Percentiles rank a stretch among this genome's conserved stretches.
phyloP scores from a whole-genome alignment of 2,888 invertebrate species.

The Xestobium rufovillosum region DNA sequence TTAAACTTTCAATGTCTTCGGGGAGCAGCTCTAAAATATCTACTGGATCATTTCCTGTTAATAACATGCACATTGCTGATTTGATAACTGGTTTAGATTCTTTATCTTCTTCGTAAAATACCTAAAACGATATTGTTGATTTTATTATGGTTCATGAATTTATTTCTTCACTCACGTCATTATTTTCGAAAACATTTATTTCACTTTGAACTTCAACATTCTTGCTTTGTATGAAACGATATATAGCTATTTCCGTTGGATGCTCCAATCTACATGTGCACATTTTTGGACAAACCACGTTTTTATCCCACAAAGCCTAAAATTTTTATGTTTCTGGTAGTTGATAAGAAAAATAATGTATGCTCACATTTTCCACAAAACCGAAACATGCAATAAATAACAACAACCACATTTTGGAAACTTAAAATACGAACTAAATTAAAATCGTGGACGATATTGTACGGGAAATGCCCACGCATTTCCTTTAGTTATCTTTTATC shows the following conservation, averaged over 20 bases:
- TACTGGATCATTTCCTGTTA: constrained; percentile 41
- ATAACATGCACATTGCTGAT: constrained; percentile 49
- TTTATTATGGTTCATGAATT: constrained; percentile 5
- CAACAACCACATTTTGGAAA: too few species aligned
- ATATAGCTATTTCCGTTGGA: constrained; percentile 49
- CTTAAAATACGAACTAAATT: too few species aligned
- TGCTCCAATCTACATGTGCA: constrained; percentile 52
- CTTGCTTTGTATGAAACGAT: constrained; percentile 45
- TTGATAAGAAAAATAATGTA: too few species aligned
- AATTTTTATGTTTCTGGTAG: too few species aligned
- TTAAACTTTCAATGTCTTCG: constrained; percentile 48
- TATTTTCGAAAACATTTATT: constrained; percentile 31
- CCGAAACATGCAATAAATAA: too few species aligned
- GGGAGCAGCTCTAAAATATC: constrained; percentile 43
- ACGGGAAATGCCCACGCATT: too few species aligned
- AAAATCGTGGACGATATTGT: too few species aligned
- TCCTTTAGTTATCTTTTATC: too few species aligned
- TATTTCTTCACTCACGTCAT: constrained; percentile 34
- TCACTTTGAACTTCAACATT: constrained; percentile 28
- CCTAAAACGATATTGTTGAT: constrained; percentile 31
- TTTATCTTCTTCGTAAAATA: constrained; percentile 40
- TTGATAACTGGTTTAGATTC: constrained; percentile 43
- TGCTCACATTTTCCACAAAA: too few species aligned
- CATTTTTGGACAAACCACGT: constrained; percentile 43
- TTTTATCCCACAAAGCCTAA: constrained; percentile 37